These are phyloP conservation scores for Lasioglossum marginatum DNA, from an alignment of 2,888 invertebrate genomes.

Conservation along the genomic window DNA sequence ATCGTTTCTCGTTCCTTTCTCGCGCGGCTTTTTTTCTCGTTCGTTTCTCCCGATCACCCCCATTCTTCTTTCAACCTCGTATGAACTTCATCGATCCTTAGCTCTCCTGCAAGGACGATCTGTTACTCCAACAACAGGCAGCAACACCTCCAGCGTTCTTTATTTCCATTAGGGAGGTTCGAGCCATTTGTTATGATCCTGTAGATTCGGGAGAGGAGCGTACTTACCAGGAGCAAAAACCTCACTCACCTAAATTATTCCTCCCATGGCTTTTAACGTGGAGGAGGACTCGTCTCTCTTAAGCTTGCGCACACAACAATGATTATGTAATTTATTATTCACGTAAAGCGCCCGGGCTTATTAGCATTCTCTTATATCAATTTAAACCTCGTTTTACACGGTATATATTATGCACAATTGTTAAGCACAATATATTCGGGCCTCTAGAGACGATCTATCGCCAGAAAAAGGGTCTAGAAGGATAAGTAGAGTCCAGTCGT, in stretches of 20 bases:
- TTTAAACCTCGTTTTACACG: neutral
- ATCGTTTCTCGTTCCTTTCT: slow-evolving; percentile 9
- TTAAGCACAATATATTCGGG: no score
- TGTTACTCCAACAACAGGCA: slow-evolving; percentile 44
- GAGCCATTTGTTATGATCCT: slow-evolving; percentile 73
- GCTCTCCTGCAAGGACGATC: slow-evolving; percentile 14
- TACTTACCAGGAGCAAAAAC: slow-evolving; percentile 60
- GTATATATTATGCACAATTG: neutral
- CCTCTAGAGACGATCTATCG: neutral
- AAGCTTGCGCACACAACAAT: neutral
- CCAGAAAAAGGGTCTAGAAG: neutral
- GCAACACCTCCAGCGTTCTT: slow-evolving; percentile 66
- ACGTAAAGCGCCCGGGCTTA: neutral
- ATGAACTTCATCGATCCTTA: slow-evolving; percentile 32
- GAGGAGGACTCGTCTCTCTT: slow-evolving; percentile 9
- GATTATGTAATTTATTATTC: neutral
- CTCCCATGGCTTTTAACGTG: slow-evolving; percentile 53
- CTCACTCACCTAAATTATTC: slow-evolving; percentile 70
- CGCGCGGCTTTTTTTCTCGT: neutral
- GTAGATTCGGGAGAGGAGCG: slow-evolving; percentile 37
- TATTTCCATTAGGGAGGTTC: slow-evolving; percentile 73
- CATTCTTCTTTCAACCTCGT: slow-evolving; percentile 15
- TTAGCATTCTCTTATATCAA: neutral
- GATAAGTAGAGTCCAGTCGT: no score
- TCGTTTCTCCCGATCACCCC: neutral